Conservation (phyloP, 1,140 invertebrate species). For the Aricia agestis region DNA sequence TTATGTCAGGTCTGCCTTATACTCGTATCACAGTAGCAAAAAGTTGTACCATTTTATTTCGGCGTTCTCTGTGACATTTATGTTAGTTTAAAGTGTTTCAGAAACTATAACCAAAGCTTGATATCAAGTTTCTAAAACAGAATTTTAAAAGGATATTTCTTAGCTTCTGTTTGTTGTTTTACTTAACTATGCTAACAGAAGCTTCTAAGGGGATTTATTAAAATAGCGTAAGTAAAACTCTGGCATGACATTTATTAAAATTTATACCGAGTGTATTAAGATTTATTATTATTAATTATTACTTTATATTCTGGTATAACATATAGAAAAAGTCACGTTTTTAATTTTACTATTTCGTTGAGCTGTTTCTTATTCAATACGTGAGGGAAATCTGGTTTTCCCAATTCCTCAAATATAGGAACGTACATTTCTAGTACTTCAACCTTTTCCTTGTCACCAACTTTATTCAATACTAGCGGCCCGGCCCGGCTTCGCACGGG, state of each 20-base stretch:
- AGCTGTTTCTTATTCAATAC: not conserved
- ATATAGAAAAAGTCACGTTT: not conserved
- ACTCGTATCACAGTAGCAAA: not conserved
- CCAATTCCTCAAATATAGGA: not conserved
- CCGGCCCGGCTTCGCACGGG: too few relatives aligned
- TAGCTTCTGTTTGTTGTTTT: not conserved
- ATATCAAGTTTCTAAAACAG: not conserved
- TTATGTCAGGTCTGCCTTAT: not conserved
- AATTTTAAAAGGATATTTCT: conserved; percentile 1
- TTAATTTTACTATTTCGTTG: not conserved
- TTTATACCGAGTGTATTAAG: not conserved
- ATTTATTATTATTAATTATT: too few relatives aligned
- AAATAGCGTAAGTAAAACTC: not conserved
- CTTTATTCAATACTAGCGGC: not conserved
- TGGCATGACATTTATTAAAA: not conserved
- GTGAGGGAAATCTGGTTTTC: not conserved
- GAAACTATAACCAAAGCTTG: not conserved
- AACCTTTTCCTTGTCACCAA: not conserved
- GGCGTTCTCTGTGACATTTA: not conserved
- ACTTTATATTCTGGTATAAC: too few relatives aligned
- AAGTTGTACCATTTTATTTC: not conserved
- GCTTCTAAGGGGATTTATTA: not conserved
- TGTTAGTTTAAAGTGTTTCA: not conserved
- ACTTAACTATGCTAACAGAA: not conserved
- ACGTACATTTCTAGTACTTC: not conserved